Percentiles rank a stretch among this genome's conserved stretches.
phyloP scores from a whole-genome alignment of 2,797 vertebrate genomes.

The Otolemur crassicaudatus region DNA sequence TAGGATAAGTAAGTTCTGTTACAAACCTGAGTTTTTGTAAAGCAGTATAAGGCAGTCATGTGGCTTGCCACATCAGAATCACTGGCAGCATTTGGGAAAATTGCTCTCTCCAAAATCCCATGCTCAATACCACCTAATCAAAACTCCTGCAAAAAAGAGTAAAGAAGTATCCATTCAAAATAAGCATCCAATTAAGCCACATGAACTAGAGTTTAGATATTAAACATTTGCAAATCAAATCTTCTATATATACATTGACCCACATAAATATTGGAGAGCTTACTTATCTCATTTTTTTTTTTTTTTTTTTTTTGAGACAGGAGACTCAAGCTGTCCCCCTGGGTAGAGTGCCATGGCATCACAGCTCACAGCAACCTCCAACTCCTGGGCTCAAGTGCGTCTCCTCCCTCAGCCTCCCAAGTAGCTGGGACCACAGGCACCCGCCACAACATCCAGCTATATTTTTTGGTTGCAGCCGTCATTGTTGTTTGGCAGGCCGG shows the following conservation, averaged over 20 bases:
- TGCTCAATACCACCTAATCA: not conserved
- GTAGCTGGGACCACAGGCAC: too few species aligned
- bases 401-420: too few species aligned
- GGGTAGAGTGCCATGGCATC: too few species aligned
- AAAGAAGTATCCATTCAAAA: not conserved
- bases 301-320: too few species aligned
- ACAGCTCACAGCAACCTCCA: too few species aligned
- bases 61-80: not conserved
- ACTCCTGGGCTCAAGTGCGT: too few species aligned
- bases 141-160: not conserved
- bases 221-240: not conserved
- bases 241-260: not conserved
- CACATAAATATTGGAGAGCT: not conserved
- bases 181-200: not conserved
- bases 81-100: not conserved
- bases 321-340: too few species aligned
- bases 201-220: not conserved
- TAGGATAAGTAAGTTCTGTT: not conserved
- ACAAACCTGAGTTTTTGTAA: not conserved
- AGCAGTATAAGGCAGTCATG: not conserved
- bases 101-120: too few species aligned
- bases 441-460: too few species aligned
- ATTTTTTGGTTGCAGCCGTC: too few species aligned
- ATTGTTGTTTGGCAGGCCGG: too few species aligned
- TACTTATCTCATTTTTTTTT: not conserved